A percentile compares a stretch with the other conserved stretches of the same genome.
phyloP scores from a whole-genome alignment of 2,888 invertebrate species.

The Byasa hedistus region DNA sequence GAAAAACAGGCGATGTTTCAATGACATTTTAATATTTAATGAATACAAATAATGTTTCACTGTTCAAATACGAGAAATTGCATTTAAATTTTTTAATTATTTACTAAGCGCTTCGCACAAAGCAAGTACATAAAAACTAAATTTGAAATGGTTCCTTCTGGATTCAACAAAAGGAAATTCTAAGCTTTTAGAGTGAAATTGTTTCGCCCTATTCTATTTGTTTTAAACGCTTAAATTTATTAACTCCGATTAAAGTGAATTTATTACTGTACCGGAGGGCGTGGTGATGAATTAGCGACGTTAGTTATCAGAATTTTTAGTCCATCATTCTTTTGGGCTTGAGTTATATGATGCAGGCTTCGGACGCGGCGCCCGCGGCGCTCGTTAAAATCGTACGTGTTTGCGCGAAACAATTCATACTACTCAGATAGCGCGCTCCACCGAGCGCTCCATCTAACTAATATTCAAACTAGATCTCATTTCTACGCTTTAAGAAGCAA shows the following conservation, averaged over 20 bases:
- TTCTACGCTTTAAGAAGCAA: slow-evolving; percentile 18
- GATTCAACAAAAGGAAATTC: slow-evolving; percentile 13
- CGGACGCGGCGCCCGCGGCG: slow-evolving; percentile 23
- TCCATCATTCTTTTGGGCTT: slow-evolving; percentile 30
- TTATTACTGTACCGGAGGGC: slow-evolving; percentile 15
- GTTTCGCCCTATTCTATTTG: slow-evolving; percentile 21
- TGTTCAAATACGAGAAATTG: not conserved
- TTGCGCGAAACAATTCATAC: slow-evolving; percentile 29
- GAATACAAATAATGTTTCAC: too few species aligned
- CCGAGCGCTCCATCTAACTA: slow-evolving; percentile 21
- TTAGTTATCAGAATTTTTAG: slow-evolving; percentile 31
- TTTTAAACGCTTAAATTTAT: slow-evolving; percentile 25
- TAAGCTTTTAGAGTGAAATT: slow-evolving; percentile 12
- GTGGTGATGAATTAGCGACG: slow-evolving; percentile 24
- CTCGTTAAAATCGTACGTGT: slow-evolving; percentile 32
- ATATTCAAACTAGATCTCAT: slow-evolving; percentile 25
- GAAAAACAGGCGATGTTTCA: too few species aligned
- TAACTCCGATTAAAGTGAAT: slow-evolving; percentile 20
- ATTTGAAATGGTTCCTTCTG: slow-evolving; percentile 1
- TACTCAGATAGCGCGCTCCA: slow-evolving; percentile 25
- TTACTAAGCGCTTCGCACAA: not conserved
- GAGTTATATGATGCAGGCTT: slow-evolving; percentile 29
- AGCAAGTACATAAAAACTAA: slow-evolving; percentile 2
- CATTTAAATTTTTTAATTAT: not conserved
- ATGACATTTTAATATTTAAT: too few species aligned